Conservation (phyloP, 2,797 vertebrate species). For the Haliaeetus albicilla region DNA sequence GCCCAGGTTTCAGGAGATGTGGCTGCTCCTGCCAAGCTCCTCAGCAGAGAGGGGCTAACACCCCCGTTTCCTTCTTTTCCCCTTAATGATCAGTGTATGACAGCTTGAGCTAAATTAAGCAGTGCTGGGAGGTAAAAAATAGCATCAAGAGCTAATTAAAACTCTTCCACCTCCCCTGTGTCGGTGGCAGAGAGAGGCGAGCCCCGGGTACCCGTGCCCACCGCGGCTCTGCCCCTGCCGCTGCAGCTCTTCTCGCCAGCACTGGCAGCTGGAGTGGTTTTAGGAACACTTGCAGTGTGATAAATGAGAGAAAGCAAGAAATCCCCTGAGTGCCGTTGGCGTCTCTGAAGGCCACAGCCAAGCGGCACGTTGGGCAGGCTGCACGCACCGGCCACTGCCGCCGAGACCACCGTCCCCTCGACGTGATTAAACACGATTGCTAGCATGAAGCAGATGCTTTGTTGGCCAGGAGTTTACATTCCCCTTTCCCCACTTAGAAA, state of each 20-base stretch:
- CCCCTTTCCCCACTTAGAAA: neutral
- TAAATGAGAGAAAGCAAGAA: neutral
- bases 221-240: neutral
- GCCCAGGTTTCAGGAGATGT: neutral
- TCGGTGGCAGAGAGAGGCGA: neutral
- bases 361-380: accelerated
- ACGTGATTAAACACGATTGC: neutral
- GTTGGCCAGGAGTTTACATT: neutral
- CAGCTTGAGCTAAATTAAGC: conserved; percentile 47
- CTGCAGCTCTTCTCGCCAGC: accelerated
- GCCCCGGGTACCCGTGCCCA: neutral
- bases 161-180: neutral
- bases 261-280: neutral
- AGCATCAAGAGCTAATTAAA: conserved; percentile 49
- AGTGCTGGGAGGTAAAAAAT: neutral
- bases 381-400: accelerated
- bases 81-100: neutral
- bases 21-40: neutral
- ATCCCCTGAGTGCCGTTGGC: accelerated
- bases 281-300: neutral
- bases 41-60: neutral
- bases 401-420: accelerated
- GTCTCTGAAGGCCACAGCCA: neutral
- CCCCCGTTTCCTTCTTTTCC: neutral
- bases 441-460: neutral